Evolutionary conservation across 2,113 vertebrate genomes (phyloP).

Genomic region (Rhinoptilus africanus): DNA sequence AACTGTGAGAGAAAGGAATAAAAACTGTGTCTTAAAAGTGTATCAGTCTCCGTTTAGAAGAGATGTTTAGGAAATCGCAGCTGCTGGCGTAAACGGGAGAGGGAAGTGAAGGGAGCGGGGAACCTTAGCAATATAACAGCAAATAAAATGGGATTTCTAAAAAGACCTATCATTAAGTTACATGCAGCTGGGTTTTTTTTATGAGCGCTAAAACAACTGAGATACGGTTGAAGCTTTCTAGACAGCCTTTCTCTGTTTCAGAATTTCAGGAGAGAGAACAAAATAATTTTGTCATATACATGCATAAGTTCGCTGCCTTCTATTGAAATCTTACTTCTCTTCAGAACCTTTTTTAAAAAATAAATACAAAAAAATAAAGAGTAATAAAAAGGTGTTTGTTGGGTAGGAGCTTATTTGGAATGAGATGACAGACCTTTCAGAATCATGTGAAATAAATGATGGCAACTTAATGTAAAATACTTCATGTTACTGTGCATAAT

Average conservation of each 20-base stretch:
- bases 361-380: neutral
- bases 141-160: neutral
- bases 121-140: neutral
- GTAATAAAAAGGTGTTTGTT: neutral
- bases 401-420: neutral
- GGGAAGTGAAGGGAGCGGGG: neutral
- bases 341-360: neutral
- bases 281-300: fast-evolving
- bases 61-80: neutral
- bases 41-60: neutral
- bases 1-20: neutral
- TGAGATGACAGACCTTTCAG: neutral
- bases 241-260: neutral
- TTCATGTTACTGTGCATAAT: neutral
- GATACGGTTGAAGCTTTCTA: neutral
- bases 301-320: neutral
- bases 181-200: neutral
- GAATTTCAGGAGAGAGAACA: neutral
- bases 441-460: neutral
- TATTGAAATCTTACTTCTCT: neutral
- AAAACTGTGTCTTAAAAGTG: neutral
- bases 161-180: neutral
- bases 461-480: neutral
- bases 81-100: neutral
- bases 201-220: neutral